Evolutionary conservation across 2,797 vertebrate genomes (phyloP), one percentile per base, ranked within the genome.

Genomic region (Intellagama lesueurii): DNA sequence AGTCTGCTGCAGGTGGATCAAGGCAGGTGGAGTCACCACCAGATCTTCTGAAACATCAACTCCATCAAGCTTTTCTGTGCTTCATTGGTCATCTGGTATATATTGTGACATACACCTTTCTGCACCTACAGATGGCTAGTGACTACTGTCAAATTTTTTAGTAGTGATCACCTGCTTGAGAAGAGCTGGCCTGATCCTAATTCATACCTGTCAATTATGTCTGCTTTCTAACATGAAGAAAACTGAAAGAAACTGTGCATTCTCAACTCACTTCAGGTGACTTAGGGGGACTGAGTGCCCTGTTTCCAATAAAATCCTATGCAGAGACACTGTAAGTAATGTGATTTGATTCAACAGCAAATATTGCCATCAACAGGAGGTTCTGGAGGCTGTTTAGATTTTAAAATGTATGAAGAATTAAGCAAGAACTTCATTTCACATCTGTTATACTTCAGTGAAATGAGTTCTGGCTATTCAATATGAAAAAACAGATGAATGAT

Each of bases 401-500:
- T 78, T 81, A 64, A 19, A 24, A 66, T 81, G 66, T 47, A 28
- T 64, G 30, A 6, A 73, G 76, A 52, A 88, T 0, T 0, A 49
- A 79, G 35, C 56, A 26, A 87, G 86, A 91, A 26, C 66, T 70
- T 28, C 3, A 70, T 0, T 47, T 79, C 84, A 78, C 56, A 77
- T 78, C 85, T 70, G 79, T 78, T 85, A 60, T 35, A 68, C 85
- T 94, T 80, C 88, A 91, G 70, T 85, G 92, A 84, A 88, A 88
- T 5, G 82, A 81, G 30, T 85, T 84, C 68, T 86, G 81, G 7
- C 88, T 91, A 89, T 94, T 93, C 87, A 85, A 80, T 88, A 86
- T 49, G 81, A 93, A 88, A 90, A 83, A 52, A 0, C 70, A 87
- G 82, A 92, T 94, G 90, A 93, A 93, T 94, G 81, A 70, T 73